Evolutionary conservation across 2,797 vertebrate species (phyloP), one percentile per base, ranked within the genome.

Genomic region (Labroides dimidiatus): DNA sequence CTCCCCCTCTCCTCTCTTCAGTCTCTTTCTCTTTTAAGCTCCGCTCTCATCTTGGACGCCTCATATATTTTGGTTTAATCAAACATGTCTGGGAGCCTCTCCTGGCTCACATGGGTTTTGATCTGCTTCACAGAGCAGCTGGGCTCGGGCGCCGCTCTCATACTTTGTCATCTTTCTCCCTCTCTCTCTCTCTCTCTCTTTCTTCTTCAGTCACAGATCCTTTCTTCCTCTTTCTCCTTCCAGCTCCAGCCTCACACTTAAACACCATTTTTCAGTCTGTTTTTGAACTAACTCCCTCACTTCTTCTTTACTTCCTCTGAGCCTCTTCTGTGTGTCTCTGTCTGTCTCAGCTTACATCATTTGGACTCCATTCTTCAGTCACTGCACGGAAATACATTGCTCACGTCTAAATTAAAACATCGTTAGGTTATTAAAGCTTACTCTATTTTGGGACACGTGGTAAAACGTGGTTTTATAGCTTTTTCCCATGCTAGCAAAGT

Each of bases 61-160:
- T 89, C 82, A 72, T 84, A 78, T 81, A 84, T 84, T 85, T 77
- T 50, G 77, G 78, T 89, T 88, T 87, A 90, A 90, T 90, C 88
- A 90, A 83, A 90, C 88, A 79, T 84, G 78, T 88, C 87, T 80
- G 72, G 81, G 62, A 81, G 85, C 69, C 67, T 88, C 78, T 85
- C 56, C 67, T 75, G 59, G 64, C 64, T 78, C 78, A 73, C 74
- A 61, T 77, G 73, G 84, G 83, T 75, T 89, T 89, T 85, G 88
- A 91, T 91, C 70, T 85, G 84, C 84, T 85, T 78, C 74, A 90
- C 63, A 64, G 80, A 87, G 77, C 85, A 85, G 78, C 80, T 62
- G 62, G 65, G 73, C 76, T 75, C 48, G 45, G 48, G 58, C 70
- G 74, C 16, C 4, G 56, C 80, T 81, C 64, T 64, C 37, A 19